Conservation (phyloP, 2,797 vertebrate genomes). For the Cheracebus regulus region DNA sequence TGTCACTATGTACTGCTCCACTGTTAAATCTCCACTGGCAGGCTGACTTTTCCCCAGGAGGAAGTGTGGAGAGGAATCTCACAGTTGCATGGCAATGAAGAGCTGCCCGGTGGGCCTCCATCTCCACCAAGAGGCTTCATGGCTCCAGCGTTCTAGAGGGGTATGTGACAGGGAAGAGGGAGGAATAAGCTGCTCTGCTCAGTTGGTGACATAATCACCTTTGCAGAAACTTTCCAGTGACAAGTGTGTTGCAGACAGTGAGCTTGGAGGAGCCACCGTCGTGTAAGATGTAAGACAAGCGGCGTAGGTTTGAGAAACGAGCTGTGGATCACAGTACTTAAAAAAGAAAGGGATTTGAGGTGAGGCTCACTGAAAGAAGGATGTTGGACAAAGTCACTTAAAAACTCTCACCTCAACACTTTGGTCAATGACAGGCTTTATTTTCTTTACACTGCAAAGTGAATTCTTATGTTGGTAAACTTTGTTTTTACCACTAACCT, state of each 20-base stretch:
- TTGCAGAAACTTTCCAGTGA: constrained; percentile 48
- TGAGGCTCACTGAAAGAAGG: background rate
- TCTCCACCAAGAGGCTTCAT: constrained; percentile 28
- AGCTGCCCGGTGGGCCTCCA: constrained; percentile 47
- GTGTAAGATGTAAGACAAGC: background rate
- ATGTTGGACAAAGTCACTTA: background rate
- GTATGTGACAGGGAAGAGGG: background rate
- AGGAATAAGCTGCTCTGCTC: background rate
- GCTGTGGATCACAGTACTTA: background rate
- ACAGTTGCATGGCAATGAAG: constrained; percentile 51
- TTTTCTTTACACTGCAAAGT: constrained; percentile 11
- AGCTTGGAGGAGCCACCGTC: background rate
- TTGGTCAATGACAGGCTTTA: background rate
- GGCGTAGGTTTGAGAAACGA: background rate
- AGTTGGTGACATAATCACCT: background rate
- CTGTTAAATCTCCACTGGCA: constrained; percentile 51
- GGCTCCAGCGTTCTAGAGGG: constrained; percentile 33
- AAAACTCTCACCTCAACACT: background rate
- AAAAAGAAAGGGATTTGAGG: background rate
- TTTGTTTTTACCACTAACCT: background rate
- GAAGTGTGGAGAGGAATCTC: constrained; percentile 55
- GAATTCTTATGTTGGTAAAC: background rate
- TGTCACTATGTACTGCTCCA: background rate
- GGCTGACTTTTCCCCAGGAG: constrained; percentile 49
- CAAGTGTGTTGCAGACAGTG: background rate